Evolutionary conservation across 2,888 invertebrate species (phyloP).

Genomic region (Sarcophaga subvicina): DNA sequence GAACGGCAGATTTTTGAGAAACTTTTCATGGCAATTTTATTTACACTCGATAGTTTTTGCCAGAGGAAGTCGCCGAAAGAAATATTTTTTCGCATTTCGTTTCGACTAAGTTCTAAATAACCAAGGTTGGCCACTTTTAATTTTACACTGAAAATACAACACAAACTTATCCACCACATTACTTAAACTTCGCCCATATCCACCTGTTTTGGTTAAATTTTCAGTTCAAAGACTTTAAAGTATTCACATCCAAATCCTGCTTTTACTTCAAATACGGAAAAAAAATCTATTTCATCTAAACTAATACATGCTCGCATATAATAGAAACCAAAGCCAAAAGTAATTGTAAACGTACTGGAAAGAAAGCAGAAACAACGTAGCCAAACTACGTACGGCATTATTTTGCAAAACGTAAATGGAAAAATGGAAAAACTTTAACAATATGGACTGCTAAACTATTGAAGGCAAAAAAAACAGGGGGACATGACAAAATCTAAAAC

Average conservation of each 20-base stretch:
- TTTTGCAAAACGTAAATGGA: slow-evolving; percentile 12
- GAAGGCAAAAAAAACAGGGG: not conserved
- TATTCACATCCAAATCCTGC: slow-evolving; percentile 28
- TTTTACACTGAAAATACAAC: not conserved
- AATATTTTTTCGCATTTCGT: too few relatives aligned
- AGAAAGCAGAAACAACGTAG: not conserved
- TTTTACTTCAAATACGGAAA: not conserved
- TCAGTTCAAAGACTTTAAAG: slow-evolving; percentile 53
- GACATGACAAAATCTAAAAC: slow-evolving; percentile 46
- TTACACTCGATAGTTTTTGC: too few relatives aligned
- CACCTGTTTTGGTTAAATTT: slow-evolving; percentile 38
- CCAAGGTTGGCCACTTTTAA: not conserved
- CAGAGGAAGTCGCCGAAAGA: too few relatives aligned
- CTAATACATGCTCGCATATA: too few relatives aligned
- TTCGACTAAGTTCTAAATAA: too few relatives aligned
- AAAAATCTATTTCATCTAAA: not conserved
- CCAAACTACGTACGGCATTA: slow-evolving; percentile 2
- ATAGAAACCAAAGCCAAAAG: slow-evolving; percentile 7
- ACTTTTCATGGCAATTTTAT: too few relatives aligned
- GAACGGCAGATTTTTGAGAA: too few relatives aligned
- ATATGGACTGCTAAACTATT: slow-evolving; percentile 53
- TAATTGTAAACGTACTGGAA: not conserved
- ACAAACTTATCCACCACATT: not conserved
- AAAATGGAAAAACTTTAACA: slow-evolving; percentile 62
- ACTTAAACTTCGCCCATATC: not conserved